These are phyloP conservation scores for Molossus alvarezi DNA, from an alignment of 2,797 vertebrate species.

Conservation along the genomic window DNA sequence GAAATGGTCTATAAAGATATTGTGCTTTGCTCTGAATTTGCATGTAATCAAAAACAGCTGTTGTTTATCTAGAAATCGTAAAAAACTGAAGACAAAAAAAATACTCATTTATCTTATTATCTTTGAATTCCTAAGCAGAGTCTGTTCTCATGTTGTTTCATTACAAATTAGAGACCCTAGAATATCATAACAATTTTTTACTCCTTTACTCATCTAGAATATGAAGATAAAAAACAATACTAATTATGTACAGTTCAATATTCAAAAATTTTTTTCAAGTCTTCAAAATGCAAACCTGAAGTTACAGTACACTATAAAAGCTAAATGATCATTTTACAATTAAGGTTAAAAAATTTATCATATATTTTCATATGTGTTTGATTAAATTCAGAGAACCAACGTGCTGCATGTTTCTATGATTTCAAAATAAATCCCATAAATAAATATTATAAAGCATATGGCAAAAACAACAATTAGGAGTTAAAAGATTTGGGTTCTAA, in stretches of 20 bases:
- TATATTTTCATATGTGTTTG: not conserved
- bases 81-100: slow-evolving; percentile 56
- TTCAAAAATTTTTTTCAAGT: slow-evolving; percentile 38
- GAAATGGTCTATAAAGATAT: slow-evolving; percentile 48
- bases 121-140: slow-evolving; percentile 49
- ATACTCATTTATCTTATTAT: slow-evolving; percentile 17
- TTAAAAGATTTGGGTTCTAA: not conserved
- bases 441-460: not conserved
- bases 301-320: slow-evolving; percentile 30
- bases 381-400: slow-evolving; percentile 48
- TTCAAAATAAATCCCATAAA: slow-evolving; percentile 38
- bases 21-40: slow-evolving; percentile 61
- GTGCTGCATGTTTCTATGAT: slow-evolving; percentile 22
- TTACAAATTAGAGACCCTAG: slow-evolving; percentile 27
- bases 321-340: slow-evolving; percentile 50
- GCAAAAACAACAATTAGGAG: slow-evolving; percentile 13
- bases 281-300: slow-evolving; percentile 50
- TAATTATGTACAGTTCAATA: slow-evolving; percentile 52
- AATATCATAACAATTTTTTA: slow-evolving; percentile 3
- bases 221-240: slow-evolving; percentile 12
- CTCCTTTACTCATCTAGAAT: slow-evolving; percentile 51
- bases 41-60: slow-evolving; percentile 74
- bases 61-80: slow-evolving; percentile 61
- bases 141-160: slow-evolving; percentile 45
- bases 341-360: slow-evolving; percentile 60